Base-by-base conservation (phyloP, 35 echinoderm and acorn worm species). In the Ophiothrix spiculata region DNA sequence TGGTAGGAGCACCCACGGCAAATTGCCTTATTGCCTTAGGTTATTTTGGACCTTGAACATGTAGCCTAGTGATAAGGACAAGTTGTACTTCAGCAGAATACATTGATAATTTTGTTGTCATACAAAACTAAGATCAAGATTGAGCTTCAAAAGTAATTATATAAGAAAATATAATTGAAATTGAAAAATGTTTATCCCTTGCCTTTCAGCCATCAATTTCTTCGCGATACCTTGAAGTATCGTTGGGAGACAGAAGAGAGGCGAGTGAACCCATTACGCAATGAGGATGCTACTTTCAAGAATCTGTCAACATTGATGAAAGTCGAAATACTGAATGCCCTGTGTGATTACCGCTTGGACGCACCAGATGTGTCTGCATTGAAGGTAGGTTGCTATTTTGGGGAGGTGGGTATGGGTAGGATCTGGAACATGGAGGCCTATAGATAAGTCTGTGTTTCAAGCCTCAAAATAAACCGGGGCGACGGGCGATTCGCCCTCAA, bases 271-370 rank as follows among this genome's bases (percentile, higher is more conserved):
- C 95, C 95, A 0, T 81, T 97, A 0, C 92, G 89, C 38, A 88
- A 79, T 39, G 91, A 93, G 78, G 95, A 97, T 75, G 82, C 82
- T 12, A 86, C 85, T 21, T 99, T 89, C 80, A 93, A 99, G 42
- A 60, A 64, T 0, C 78, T 99, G 31, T 89, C 96, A 6, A 91
- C 92, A 11, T 89, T 93, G 10, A 99, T 81, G 79, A 99, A 99
- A 81, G 92, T 94, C 8, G 92, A 94, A 77, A 89, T 94, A 19
- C 54, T 99, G 38, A 89, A 99, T 46, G 73, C 89, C 1, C 77
- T 94, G 34, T 99, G 96, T 45, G 92, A 99, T 40, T 99, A 91
- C 73, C 38, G 96, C 82, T 86, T 99, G 0, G 96, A 99, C 87
- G 96, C 96, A 31, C 78, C 77, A 29, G 96, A 99, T 84, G 95